These are phyloP conservation scores for Emmelina monodactyla DNA, from an alignment of 2,888 invertebrate genomes.

Conservation along the genomic window DNA sequence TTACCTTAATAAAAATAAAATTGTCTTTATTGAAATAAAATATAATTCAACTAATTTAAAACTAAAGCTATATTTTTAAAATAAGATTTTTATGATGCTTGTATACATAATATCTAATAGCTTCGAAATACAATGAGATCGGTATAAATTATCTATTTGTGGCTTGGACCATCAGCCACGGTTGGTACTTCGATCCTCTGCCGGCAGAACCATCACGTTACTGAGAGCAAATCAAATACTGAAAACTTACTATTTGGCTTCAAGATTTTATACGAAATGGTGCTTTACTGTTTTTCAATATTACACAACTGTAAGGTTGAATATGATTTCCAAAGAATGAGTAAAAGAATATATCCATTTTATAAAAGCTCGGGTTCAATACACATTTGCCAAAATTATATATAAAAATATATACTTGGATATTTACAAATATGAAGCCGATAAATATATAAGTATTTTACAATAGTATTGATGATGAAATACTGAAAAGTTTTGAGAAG, in stretches of 20 bases:
- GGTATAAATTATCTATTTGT: conserved; percentile 25
- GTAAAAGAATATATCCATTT: neutral
- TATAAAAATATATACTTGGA: neutral
- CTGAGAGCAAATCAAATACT: neutral
- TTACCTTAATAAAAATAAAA: conserved; percentile 42
- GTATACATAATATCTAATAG: conserved; percentile 52
- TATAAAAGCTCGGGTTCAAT: too few relatives aligned
- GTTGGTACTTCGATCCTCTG: too few relatives aligned
- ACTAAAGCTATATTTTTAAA: conserved; percentile 27
- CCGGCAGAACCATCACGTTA: too few relatives aligned
- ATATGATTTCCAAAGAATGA: neutral
- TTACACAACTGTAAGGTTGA: neutral
- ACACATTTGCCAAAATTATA: too few relatives aligned
- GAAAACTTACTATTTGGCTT: neutral
- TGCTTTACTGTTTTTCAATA: neutral
- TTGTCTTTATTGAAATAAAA: conserved; percentile 53
- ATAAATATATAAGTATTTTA: neutral
- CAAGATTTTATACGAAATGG: neutral
- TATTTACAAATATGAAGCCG: neutral
- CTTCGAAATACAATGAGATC: conserved; percentile 63
- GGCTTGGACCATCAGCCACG: too few relatives aligned
- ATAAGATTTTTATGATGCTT: conserved; percentile 34
- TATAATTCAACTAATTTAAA: conserved; percentile 37
- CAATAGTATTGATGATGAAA: neutral
- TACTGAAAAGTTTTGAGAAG: neutral